Conservation (phyloP, 2,888 invertebrate genomes). For the Ceramica pisi region DNA sequence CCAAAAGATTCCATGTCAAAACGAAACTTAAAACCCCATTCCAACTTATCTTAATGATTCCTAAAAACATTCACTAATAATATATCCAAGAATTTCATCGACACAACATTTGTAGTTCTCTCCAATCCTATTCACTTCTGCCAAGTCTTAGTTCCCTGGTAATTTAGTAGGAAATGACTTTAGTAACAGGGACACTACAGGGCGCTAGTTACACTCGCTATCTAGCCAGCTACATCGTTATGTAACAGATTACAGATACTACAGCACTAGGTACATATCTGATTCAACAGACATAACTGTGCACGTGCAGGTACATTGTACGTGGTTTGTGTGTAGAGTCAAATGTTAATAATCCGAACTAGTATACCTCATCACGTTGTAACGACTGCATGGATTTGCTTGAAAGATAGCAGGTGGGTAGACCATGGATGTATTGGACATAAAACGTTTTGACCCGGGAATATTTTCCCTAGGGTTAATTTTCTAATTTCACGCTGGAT, state of each 20-base stretch:
- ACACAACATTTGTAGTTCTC: background rate
- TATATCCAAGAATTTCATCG: no score
- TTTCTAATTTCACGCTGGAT: no score
- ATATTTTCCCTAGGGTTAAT: no score
- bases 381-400: no score
- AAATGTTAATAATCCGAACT: no score
- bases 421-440: no score
- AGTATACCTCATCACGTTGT: no score
- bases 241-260: background rate
- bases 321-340: no score
- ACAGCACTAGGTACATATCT: background rate
- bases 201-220: background rate
- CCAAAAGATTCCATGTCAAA: background rate
- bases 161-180: constrained; percentile 6
- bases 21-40: background rate
- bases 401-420: no score
- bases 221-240: background rate
- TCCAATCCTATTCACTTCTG: background rate
- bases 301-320: background rate
- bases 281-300: constrained; percentile 3
- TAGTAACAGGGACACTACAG: background rate
- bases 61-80: background rate
- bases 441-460: no score
- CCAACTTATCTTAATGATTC: no score
- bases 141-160: background rate